Evolutionary conservation across 2,797 vertebrate genomes (phyloP).

Genomic region (Margarornis squamiger): DNA sequence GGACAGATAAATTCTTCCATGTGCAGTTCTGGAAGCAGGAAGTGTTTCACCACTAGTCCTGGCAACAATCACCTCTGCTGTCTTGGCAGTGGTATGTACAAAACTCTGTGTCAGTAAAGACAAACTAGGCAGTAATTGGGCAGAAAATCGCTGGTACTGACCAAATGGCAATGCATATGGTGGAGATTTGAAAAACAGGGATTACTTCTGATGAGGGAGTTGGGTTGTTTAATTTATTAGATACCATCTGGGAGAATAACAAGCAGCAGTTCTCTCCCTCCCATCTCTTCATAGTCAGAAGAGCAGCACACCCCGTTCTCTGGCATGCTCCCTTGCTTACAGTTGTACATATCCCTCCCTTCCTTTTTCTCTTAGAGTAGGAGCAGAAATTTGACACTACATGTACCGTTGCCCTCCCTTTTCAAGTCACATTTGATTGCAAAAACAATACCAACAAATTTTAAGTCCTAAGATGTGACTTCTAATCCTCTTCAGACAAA

Average conservation of each 20-base stretch:
- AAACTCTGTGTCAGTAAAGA: not conserved
- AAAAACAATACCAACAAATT: not conserved
- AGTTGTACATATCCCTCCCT: not conserved
- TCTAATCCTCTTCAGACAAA: not conserved
- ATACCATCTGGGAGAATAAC: not conserved
- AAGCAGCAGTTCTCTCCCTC: not conserved
- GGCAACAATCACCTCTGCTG: not conserved
- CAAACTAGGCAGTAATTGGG: not conserved
- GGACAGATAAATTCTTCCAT: not conserved
- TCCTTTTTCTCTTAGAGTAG: not conserved
- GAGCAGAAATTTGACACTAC: not conserved
- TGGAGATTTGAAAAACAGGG: not conserved
- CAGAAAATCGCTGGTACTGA: not conserved
- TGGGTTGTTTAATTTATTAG: not conserved
- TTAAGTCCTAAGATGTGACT: not conserved
- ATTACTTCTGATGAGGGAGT: not conserved
- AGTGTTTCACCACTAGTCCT: not conserved
- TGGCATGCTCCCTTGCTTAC: not conserved
- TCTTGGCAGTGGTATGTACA: not conserved
- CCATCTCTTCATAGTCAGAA: not conserved
- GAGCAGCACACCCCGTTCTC: not conserved
- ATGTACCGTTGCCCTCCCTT: fast-evolving
- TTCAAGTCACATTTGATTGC: not conserved
- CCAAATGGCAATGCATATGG: not conserved
- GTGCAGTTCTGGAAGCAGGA: not conserved